phyloP scores from a whole-genome alignment of 2,797 vertebrate genomes.

The Amblyopsis hoosieri region DNA sequence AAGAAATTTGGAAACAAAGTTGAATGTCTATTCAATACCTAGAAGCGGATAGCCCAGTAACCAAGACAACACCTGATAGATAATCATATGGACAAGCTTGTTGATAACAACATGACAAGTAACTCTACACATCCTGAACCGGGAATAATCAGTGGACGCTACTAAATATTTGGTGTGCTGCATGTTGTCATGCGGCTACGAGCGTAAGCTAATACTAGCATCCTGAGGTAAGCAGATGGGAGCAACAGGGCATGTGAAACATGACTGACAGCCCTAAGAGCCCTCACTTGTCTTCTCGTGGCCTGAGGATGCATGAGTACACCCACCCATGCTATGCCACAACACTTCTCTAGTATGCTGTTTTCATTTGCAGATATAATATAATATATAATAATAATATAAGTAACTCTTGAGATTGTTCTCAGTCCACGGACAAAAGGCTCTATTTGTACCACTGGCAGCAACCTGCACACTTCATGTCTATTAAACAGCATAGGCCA shows the following conservation, averaged over 20 bases:
- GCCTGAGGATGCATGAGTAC: slow-evolving; percentile 47
- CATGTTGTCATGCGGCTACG: slow-evolving; percentile 22
- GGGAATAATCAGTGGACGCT: slow-evolving; percentile 12
- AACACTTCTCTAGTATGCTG: slow-evolving; percentile 49
- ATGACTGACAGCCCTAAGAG: slow-evolving; percentile 62
- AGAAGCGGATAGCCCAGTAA: slow-evolving; percentile 27
- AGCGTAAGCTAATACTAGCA: slow-evolving; percentile 55
- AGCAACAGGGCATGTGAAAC: slow-evolving; percentile 63
- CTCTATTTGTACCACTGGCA: not conserved
- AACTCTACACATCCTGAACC: slow-evolving; percentile 41
- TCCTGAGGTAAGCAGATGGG: slow-evolving; percentile 56
- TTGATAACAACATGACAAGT: slow-evolving; percentile 47
- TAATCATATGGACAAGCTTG: slow-evolving; percentile 40
- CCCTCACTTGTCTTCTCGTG: slow-evolving; percentile 50
- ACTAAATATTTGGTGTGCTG: not conserved
- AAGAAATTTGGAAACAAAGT: slow-evolving; percentile 45
- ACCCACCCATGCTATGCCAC: slow-evolving; percentile 50
- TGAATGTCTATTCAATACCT: slow-evolving; percentile 25
- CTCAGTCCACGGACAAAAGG: not conserved
- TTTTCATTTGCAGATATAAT: slow-evolving; percentile 24
- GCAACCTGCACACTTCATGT: not conserved
- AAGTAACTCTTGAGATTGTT: slow-evolving; percentile 21
- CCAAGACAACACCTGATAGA: slow-evolving; percentile 35
- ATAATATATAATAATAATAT: too few relatives aligned
- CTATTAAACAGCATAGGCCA: slow-evolving; percentile 14